These are phyloP conservation scores for Amblyopsis rosae DNA, from an alignment of 2,113 vertebrate species.

Conservation along the genomic window DNA sequence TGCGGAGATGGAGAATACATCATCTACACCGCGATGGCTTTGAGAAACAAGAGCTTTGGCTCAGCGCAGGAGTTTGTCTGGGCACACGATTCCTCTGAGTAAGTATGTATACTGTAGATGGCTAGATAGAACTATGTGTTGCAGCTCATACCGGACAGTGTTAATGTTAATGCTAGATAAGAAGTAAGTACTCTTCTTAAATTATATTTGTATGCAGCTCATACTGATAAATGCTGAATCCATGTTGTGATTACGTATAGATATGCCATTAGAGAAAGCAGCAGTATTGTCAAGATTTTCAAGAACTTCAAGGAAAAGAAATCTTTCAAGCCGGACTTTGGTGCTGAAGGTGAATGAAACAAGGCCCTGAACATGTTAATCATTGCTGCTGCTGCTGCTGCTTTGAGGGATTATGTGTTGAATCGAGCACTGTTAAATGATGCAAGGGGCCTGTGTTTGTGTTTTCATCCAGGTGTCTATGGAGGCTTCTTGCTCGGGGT, in stretches of 20 bases:
- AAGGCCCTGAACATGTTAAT: no score
- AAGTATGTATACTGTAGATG: conserved; percentile 63
- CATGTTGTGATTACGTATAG: conserved; percentile 58
- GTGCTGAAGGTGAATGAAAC: conserved; percentile 87
- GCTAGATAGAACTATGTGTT: not conserved
- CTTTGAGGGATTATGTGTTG: no score
- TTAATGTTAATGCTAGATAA: not conserved
- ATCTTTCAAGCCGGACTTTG: conserved; percentile 98
- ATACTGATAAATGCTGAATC: not conserved
- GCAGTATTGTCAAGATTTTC: conserved; percentile 96
- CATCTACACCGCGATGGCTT: conserved; percentile 97
- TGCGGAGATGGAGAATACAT: conserved; percentile 99
- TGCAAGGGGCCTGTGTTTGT: not conserved
- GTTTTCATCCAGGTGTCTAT: conserved; percentile 83
- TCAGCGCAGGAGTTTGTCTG: conserved; percentile 98
- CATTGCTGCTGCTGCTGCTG: no score
- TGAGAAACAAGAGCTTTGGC: conserved; percentile 98
- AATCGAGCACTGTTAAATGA: not conserved
- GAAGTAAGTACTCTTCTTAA: no score
- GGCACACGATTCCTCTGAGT: conserved; percentile 99
- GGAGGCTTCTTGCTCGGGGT: conserved; percentile 95
- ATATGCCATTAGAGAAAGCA: conserved; percentile 96
- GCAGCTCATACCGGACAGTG: not conserved
- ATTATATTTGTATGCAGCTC: not conserved
- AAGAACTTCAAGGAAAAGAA: conserved; percentile 99